Evolutionary conservation across 2,888 invertebrate species (phyloP).

Genomic region (Rhagonycha fulva): DNA sequence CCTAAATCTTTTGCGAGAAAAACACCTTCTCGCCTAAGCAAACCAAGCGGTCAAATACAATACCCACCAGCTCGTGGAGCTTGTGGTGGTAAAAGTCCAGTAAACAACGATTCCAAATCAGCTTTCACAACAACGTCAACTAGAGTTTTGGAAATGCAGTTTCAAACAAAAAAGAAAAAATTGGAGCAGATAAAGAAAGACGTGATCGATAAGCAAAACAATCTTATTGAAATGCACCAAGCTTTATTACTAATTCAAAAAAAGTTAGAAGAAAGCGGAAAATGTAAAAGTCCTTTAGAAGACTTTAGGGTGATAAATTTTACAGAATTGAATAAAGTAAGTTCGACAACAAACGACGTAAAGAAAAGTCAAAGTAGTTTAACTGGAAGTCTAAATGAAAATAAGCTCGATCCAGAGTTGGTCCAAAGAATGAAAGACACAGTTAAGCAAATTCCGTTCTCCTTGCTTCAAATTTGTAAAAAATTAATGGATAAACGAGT

Average conservation of each 20-base stretch:
- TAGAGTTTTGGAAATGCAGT: conserved; percentile 46
- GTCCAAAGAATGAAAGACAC: conserved; percentile 43
- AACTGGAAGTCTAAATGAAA: conserved; percentile 3
- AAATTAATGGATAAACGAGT: conserved; percentile 43
- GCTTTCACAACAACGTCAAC: background rate
- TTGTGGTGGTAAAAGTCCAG: background rate
- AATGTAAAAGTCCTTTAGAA: conserved; percentile 27
- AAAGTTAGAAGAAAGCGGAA: conserved; percentile 46
- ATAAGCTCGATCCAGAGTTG: conserved; percentile 33
- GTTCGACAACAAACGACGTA: background rate
- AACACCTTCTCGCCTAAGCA: background rate
- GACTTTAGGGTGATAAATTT: conserved; percentile 18
- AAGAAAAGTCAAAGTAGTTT: background rate
- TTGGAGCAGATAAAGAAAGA: conserved; percentile 45
- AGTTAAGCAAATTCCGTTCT: conserved; percentile 47
- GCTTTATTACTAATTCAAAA: conserved; percentile 47
- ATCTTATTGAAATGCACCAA: conserved; percentile 48
- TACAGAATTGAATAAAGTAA: background rate
- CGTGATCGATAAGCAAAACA: conserved; percentile 47
- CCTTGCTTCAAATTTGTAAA: conserved; percentile 45
- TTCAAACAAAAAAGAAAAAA: conserved; percentile 49
- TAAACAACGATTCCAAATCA: background rate
- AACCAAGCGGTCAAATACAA: background rate
- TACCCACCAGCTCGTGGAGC: background rate
- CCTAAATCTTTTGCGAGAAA: background rate